Evolutionary conservation across 2,888 invertebrate genomes (phyloP).

Genomic region (Eupelmus urozonus): DNA sequence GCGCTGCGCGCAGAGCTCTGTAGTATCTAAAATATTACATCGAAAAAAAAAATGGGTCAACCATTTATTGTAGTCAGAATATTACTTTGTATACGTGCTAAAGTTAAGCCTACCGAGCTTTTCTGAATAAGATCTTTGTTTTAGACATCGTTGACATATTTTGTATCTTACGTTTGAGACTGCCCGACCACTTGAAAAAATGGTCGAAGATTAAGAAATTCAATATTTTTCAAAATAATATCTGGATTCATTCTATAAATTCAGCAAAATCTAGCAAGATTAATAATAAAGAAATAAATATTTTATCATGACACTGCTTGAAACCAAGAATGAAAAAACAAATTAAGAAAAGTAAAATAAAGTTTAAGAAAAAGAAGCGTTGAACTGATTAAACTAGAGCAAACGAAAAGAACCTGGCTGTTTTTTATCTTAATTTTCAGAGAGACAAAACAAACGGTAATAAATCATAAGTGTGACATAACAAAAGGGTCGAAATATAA

Average conservation of each 20-base stretch:
- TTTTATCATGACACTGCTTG: no score
- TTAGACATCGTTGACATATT: constrained; percentile 14
- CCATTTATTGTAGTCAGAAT: constrained; percentile 49
- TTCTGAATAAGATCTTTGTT: no score
- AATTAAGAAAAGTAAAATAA: not conserved
- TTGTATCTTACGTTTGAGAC: not conserved
- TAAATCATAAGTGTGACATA: constrained; percentile 12
- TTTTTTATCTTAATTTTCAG: not conserved
- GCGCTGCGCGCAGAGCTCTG: not conserved
- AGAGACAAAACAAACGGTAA: not conserved
- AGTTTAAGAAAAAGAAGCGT: not conserved
- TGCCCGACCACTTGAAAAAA: not conserved
- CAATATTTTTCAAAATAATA: no score
- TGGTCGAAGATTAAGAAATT: no score
- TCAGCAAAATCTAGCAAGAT: no score
- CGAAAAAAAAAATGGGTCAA: constrained; percentile 43
- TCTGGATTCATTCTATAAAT: no score
- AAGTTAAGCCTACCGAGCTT: not conserved
- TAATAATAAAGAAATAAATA: no score
- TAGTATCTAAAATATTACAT: constrained; percentile 41
- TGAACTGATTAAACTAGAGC: not conserved
- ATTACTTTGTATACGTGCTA: constrained; percentile 20
- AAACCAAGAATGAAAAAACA: not conserved
- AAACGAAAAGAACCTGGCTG: not conserved
- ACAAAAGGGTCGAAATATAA: constrained; percentile 11